Conservation (phyloP, 2,113 vertebrate genomes). For the Hippolais icterina region DNA sequence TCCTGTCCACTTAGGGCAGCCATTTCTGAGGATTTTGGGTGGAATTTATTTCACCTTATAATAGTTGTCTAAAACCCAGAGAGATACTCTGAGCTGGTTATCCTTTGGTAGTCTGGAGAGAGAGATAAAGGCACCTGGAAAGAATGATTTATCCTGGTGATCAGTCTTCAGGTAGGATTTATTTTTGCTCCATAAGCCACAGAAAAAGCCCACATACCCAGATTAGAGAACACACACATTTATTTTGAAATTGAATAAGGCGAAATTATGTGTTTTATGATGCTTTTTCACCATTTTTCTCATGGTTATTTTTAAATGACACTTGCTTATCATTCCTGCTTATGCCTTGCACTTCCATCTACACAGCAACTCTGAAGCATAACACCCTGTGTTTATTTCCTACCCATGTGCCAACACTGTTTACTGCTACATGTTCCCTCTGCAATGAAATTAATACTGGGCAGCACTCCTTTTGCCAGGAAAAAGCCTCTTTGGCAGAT, state of each 20-base stretch:
- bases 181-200: not conserved
- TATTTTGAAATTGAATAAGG: not conserved
- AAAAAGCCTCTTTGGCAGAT: not conserved
- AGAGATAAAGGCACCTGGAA: not conserved
- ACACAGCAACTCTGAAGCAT: not conserved
- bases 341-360: not conserved
- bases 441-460: not conserved
- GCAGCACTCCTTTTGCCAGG: not conserved
- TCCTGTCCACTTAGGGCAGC: not conserved
- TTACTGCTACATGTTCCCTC: not conserved
- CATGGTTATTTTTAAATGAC: not conserved
- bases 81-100: not conserved
- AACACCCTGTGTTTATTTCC: not conserved
- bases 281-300: not conserved
- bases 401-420: not conserved
- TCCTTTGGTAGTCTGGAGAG: not conserved
- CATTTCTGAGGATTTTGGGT: not conserved
- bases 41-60: conserved; percentile 2
- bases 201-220: not conserved
- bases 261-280: not conserved
- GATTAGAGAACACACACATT: not conserved
- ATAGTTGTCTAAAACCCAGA: not conserved
- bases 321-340: not conserved
- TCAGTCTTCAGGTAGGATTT: not conserved
- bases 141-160: not conserved